Conservation (phyloP, 2,797 vertebrate species). For the Acipenser transmontanus region DNA sequence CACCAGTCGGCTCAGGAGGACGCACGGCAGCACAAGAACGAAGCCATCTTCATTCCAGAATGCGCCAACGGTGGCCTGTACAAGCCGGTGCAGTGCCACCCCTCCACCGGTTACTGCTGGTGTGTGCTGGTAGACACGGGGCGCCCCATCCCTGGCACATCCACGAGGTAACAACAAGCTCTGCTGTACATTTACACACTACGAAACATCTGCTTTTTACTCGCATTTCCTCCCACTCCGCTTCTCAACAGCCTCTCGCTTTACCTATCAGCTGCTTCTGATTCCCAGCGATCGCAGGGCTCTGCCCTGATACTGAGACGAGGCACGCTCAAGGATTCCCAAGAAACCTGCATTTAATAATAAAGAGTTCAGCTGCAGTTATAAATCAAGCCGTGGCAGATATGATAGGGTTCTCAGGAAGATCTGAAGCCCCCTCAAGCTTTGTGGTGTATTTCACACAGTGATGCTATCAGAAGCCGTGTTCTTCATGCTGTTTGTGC, state of each 20-base stretch:
- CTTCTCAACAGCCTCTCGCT: not conserved
- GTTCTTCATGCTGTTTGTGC: not conserved
- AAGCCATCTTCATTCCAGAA: constrained; percentile 75
- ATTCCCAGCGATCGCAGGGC: not conserved
- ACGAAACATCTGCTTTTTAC: not conserved
- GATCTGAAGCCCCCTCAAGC: not conserved
- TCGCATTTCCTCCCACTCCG: not conserved
- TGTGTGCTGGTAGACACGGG: constrained; percentile 76
- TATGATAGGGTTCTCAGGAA: not conserved
- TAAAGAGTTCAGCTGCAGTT: not conserved
- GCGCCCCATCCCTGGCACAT: constrained; percentile 71
- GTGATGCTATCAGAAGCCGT: not conserved
- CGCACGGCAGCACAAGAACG: constrained; percentile 52
- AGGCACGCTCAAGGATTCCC: not conserved
- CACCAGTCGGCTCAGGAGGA: constrained; percentile 67
- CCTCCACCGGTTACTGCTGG: constrained; percentile 78
- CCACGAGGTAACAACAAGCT: constrained; percentile 56
- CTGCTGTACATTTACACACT: not conserved
- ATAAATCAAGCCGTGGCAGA: not conserved
- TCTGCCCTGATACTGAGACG: not conserved
- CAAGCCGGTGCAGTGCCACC: constrained; percentile 72
- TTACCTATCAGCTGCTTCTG: no score
- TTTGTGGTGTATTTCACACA: not conserved
- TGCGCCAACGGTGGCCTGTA: constrained; percentile 73
- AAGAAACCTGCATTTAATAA: constrained; percentile 1